Conservation (phyloP, 2,797 vertebrate species). For the Mionectes olivaceus region DNA sequence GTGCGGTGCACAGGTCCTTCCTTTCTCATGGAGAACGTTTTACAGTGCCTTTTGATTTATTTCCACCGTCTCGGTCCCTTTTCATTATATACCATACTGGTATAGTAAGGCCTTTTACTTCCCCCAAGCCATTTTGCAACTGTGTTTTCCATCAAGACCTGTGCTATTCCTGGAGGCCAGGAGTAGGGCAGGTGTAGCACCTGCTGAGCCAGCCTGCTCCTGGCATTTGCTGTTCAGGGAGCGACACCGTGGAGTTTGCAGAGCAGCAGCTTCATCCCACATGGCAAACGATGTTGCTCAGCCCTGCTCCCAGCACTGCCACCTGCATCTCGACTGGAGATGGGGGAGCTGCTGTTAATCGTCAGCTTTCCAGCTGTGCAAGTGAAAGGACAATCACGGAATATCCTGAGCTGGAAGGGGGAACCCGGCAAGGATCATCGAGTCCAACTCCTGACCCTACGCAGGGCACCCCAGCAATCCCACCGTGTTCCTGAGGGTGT, state of each 20-base stretch:
- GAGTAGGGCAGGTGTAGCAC: background rate
- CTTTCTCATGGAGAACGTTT: rapidly evolving
- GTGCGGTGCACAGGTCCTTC: no score
- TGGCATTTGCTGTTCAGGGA: background rate
- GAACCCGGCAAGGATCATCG: background rate
- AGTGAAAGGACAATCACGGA: background rate
- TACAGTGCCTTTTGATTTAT: background rate
- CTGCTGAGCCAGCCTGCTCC: background rate
- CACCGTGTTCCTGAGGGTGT: background rate
- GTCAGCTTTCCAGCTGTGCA: background rate
- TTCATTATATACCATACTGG: background rate
- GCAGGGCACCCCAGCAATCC: background rate
- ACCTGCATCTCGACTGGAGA: background rate
- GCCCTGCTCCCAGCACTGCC: background rate
- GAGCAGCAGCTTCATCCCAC: background rate
- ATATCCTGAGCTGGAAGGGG: background rate
- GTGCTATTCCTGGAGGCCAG: background rate
- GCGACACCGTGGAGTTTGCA: background rate
- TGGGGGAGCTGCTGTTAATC: background rate
- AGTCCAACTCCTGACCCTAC: background rate
- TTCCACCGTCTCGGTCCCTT: background rate
- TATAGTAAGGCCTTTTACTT: background rate
- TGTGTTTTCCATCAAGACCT: background rate
- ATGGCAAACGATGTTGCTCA: background rate
- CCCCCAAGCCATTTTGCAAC: background rate